These are phyloP conservation scores for Monopterus albus DNA, from an alignment of 2,113 vertebrate genomes.

Conservation along the genomic window DNA sequence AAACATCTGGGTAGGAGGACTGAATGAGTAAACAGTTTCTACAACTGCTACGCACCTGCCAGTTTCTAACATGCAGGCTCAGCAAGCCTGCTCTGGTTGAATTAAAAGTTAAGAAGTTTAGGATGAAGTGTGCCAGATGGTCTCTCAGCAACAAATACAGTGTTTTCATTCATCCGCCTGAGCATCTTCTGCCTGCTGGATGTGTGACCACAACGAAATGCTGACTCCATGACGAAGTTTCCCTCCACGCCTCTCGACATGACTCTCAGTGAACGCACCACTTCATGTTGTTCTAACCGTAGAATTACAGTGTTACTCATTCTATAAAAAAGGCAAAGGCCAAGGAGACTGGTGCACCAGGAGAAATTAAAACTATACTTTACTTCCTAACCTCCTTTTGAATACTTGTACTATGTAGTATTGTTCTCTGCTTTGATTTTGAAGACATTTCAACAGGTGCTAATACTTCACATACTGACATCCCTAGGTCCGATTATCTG, in stretches of 20 bases:
- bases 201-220: constrained; percentile 35
- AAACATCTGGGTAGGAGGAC: constrained; percentile 6
- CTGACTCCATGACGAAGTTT: constrained; percentile 3
- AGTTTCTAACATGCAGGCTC: constrained; percentile 10
- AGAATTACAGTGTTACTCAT: neutral
- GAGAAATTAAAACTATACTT: too few relatives aligned
- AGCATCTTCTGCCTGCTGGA: constrained; percentile 33
- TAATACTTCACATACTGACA: too few relatives aligned
- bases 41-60: neutral
- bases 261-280: constrained; percentile 4
- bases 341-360: too few relatives aligned
- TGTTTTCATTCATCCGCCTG: constrained; percentile 35
- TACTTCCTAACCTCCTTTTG: too few relatives aligned
- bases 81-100: neutral
- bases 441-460: too few relatives aligned
- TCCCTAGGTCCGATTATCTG: too few relatives aligned
- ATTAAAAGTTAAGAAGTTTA: constrained; percentile 1
- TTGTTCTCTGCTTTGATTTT: too few relatives aligned
- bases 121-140: neutral
- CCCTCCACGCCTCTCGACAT: neutral
- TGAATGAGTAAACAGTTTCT: neutral
- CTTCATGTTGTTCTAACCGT: neutral
- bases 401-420: too few relatives aligned
- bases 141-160: constrained; percentile 22
- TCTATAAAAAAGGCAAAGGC: neutral